phyloP scores from a whole-genome alignment of 2,888 invertebrate genomes.

The Clistopyga incitator region DNA sequence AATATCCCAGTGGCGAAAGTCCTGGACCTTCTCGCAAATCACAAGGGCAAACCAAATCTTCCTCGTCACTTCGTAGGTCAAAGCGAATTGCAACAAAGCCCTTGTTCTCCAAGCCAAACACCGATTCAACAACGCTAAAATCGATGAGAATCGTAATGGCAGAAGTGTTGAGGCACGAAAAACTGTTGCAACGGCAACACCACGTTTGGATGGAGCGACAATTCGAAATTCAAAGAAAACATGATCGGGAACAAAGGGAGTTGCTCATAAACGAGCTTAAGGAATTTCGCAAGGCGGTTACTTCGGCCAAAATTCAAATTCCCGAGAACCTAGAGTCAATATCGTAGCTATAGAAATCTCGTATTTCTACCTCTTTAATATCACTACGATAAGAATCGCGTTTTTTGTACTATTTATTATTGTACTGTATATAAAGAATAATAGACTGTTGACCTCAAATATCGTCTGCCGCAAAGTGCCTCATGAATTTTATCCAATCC shows the following conservation, averaged over 20 bases:
- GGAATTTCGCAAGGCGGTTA: constrained; percentile 65
- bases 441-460: constrained; percentile 12
- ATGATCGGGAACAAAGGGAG: constrained; percentile 70
- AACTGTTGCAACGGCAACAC: constrained; percentile 72
- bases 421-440: constrained; percentile 12
- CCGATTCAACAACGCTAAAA: constrained; percentile 30
- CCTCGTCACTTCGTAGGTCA: neutral
- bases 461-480: neutral
- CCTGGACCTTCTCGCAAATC: constrained; percentile 26
- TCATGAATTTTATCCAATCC: too few species aligned
- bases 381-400: neutral
- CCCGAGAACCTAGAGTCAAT: neutral
- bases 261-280: constrained; percentile 70
- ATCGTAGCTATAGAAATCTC: neutral
- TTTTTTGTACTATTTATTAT: constrained; percentile 23
- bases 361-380: constrained; percentile 1
- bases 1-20: neutral
- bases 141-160: constrained; percentile 50
- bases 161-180: constrained; percentile 69
- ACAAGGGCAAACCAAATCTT: neutral
- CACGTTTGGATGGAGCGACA: constrained; percentile 75
- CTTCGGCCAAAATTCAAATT: neutral
- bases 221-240: constrained; percentile 74
- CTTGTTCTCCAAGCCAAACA: constrained; percentile 7
- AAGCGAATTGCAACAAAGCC: constrained; percentile 11